Evolutionary conservation across 23 tunicate species (phyloP).

Genomic region (Aplidium turbinatum): DNA sequence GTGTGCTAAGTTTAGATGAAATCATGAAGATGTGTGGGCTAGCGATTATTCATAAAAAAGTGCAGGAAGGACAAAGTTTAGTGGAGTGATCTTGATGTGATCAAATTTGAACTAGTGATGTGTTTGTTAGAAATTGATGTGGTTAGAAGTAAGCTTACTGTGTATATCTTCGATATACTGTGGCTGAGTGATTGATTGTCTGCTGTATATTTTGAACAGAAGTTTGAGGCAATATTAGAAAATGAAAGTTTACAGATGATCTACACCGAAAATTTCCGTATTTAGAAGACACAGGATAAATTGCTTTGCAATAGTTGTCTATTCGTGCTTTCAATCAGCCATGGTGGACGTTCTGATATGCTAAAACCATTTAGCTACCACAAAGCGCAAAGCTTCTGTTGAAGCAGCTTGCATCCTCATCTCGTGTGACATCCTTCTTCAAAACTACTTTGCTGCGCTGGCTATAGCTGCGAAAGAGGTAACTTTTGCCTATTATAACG

Average conservation of each 20-base stretch:
- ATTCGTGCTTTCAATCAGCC: slow-evolving; percentile 2
- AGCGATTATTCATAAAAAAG: not conserved
- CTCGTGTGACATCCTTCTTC: not conserved
- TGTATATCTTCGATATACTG: slow-evolving; percentile 1
- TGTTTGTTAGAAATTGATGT: slow-evolving; percentile 2
- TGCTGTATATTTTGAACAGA: slow-evolving; percentile 6
- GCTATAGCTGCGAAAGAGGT: not conserved
- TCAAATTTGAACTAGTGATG: too few relatives aligned
- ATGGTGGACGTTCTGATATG: not conserved
- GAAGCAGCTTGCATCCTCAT: not conserved
- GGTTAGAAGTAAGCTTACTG: slow-evolving; percentile 2
- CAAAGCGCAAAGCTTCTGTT: not conserved
- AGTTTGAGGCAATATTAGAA: not conserved
- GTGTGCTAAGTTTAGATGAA: slow-evolving; percentile 4
- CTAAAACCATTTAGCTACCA: not conserved
- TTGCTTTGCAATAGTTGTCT: slow-evolving; percentile 2
- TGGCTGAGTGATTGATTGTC: slow-evolving; percentile 5
- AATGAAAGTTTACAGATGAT: not conserved
- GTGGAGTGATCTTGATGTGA: too few relatives aligned
- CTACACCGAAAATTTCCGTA: not conserved
- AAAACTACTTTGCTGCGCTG: not conserved
- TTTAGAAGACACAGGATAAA: not conserved
- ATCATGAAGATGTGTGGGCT: not conserved
- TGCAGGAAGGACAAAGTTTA: not conserved
- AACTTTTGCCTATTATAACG: not conserved